Conservation (phyloP, 2,888 invertebrate species). For the Drosophila neotestacea region DNA sequence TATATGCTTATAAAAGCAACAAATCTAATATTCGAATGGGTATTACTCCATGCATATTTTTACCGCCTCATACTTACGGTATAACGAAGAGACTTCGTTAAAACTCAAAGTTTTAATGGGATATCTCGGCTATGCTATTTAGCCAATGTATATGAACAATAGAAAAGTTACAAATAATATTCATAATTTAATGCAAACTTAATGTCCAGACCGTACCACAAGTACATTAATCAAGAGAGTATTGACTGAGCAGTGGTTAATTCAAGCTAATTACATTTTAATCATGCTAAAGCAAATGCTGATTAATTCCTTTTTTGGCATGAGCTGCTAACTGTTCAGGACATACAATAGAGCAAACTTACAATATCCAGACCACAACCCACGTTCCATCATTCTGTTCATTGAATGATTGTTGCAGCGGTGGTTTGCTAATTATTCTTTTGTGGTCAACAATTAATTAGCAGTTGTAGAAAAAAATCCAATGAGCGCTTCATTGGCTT, state of each 20-base stretch:
- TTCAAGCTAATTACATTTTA: constrained; percentile 57
- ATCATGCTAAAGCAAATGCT: constrained; percentile 42
- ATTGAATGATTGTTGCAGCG: constrained; percentile 21
- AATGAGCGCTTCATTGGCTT: constrained; percentile 45
- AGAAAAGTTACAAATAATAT: not conserved
- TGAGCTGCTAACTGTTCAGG: constrained; percentile 2
- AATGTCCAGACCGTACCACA: not conserved
- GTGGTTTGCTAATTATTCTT: constrained; percentile 52
- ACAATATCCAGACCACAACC: not conserved
- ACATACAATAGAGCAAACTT: not conserved
- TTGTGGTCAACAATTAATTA: constrained; percentile 63
- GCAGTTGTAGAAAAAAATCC: constrained; percentile 47
- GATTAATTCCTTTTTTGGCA: constrained; percentile 52
- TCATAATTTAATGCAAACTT: constrained; percentile 2
- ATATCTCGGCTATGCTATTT: no score
- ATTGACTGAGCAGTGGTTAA: constrained; percentile 35
- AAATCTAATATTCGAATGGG: no score
- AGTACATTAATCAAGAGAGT: constrained; percentile 42
- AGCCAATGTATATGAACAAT: no score
- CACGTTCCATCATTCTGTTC: not conserved
- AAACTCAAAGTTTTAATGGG: no score
- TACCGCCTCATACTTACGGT: no score
- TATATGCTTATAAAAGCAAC: not conserved
- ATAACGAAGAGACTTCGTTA: no score
- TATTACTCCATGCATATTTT: no score